Percentiles rank a stretch among this genome's conserved stretches.
Conservation (phyloP, 2,113 vertebrate genomes). For the Ursus arctos region DNA sequence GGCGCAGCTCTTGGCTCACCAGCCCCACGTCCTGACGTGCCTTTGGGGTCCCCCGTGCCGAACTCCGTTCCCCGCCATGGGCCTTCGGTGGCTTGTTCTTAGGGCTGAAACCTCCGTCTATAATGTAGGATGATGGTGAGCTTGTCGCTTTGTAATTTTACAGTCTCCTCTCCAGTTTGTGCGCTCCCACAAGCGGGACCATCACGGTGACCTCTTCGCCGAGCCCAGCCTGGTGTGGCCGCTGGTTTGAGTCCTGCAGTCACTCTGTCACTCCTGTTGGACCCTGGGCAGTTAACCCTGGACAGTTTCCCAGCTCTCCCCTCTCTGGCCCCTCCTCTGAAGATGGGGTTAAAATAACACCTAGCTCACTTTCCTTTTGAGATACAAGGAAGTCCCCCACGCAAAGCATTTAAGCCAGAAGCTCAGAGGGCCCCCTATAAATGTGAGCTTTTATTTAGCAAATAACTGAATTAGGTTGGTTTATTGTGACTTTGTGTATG, state of each 20-base stretch:
- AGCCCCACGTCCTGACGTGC: not conserved
- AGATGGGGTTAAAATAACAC: not conserved
- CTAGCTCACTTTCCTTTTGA: not conserved
- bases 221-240: not conserved
- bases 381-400: not conserved
- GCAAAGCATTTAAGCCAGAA: not conserved
- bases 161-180: fast-evolving
- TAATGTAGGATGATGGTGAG: not conserved
- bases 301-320: not conserved
- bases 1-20: not conserved
- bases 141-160: not conserved
- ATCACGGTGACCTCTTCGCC: too few relatives aligned
- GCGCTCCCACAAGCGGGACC: fast-evolving
- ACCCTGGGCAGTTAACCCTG: not conserved
- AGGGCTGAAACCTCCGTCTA: not conserved
- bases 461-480: not conserved
- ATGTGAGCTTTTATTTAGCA: not conserved
- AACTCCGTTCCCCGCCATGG: fast-evolving
- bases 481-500: not conserved
- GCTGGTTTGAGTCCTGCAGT: too few relatives aligned
- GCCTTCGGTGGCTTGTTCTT: not conserved
- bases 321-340: not conserved
- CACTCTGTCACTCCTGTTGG: too few relatives aligned
- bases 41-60: not conserved
- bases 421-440: not conserved